These are phyloP conservation scores for Gadus macrocephalus DNA, from an alignment of 2,113 vertebrate genomes.

Conservation along the genomic window DNA sequence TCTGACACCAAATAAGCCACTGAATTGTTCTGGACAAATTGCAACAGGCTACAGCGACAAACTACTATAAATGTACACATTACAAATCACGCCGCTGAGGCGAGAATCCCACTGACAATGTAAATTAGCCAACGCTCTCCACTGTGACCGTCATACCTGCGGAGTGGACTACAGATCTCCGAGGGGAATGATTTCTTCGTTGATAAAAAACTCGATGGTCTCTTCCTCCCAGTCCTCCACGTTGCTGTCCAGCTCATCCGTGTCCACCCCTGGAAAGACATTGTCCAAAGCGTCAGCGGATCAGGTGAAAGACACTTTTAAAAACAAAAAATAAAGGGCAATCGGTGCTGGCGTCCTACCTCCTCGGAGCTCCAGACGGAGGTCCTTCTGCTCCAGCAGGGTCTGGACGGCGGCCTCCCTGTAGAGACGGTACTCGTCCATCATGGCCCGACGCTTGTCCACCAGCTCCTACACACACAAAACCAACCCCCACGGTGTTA, in stretches of 20 bases:
- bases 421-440: slow-evolving; percentile 93
- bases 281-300: background rate
- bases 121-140: no score
- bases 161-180: slow-evolving; percentile 83
- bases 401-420: slow-evolving; percentile 79
- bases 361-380: slow-evolving; percentile 89
- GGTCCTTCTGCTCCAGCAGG: slow-evolving; percentile 83
- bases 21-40: background rate
- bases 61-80: no score
- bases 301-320: background rate
- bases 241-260: slow-evolving; percentile 94
- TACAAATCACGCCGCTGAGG: no score
- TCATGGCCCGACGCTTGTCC: slow-evolving; percentile 90
- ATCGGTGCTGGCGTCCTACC: slow-evolving; percentile 66
- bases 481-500: background rate
- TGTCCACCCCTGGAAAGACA: slow-evolving; percentile 81
- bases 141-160: slow-evolving; percentile 54
- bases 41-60: background rate
- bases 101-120: no score
- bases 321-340: no score
- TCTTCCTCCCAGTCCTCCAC: slow-evolving; percentile 99
- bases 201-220: slow-evolving; percentile 99
- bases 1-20: no score
- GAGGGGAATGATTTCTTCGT: slow-evolving; percentile 95
- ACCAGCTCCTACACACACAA: slow-evolving; percentile 82